Evolutionary conservation across 2,113 vertebrate species (phyloP).

Genomic region (Dromaius novaehollandiae): DNA sequence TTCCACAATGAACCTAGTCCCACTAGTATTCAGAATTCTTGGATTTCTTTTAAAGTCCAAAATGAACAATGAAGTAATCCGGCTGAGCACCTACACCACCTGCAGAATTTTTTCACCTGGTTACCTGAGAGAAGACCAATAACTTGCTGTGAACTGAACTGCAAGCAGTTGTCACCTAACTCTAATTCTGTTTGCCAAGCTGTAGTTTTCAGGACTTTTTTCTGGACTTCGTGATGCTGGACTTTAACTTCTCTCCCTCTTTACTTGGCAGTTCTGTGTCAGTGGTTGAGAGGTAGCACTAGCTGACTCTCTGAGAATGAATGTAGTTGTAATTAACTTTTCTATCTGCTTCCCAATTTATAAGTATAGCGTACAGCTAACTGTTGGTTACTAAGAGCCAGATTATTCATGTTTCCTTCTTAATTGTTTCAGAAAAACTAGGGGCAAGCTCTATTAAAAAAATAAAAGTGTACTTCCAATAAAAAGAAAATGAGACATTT

Average conservation of each 20-base stretch:
- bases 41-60: not conserved
- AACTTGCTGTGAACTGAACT: not conserved
- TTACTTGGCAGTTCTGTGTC: not conserved
- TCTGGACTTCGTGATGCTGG: not conserved
- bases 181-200: not conserved
- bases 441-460: not conserved
- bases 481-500: not conserved
- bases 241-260: not conserved
- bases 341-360: not conserved
- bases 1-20: not conserved
- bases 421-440: not conserved
- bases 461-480: not conserved
- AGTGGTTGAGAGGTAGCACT: not conserved
- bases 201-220: not conserved
- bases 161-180: rapidly evolving
- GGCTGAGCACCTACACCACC: not conserved
- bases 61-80: not conserved
- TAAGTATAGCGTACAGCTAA: not conserved
- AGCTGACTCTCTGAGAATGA: not conserved
- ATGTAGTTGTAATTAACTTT: not conserved
- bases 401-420: not conserved
- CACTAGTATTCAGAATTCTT: not conserved
- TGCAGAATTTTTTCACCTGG: not conserved
- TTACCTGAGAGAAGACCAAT: not conserved
- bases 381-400: not conserved